phyloP scores from a whole-genome alignment of 1,140 invertebrate species.

The Drosophila rufa region DNA sequence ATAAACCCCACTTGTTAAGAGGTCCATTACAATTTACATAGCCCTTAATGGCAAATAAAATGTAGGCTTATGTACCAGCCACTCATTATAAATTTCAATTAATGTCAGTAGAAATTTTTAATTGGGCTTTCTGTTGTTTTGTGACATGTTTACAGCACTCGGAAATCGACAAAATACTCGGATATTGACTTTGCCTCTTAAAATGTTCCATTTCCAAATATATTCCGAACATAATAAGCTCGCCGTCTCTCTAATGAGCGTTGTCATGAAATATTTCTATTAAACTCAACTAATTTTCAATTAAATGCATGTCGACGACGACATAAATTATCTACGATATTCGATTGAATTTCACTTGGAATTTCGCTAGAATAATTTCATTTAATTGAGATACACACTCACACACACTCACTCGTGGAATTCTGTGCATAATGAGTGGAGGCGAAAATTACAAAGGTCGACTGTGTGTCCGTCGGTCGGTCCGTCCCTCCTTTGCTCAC shows the following conservation, averaged over 20 bases:
- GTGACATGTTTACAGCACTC: conserved; percentile 9
- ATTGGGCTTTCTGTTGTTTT: conserved; percentile 10
- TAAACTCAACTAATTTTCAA: conserved; percentile 26
- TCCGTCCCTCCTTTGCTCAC: not conserved
- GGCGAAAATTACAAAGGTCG: conserved; percentile 46
- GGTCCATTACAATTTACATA: conserved; percentile 1
- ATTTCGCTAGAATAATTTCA: conserved; percentile 49
- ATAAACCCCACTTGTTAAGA: conserved; percentile 10
- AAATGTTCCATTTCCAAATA: not conserved
- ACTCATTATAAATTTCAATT: conserved; percentile 17
- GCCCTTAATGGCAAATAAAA: conserved; percentile 17
- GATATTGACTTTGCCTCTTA: not conserved
- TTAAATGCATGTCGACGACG: conserved; percentile 12
- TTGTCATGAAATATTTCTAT: conserved; percentile 14
- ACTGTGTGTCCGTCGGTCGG: not conserved
- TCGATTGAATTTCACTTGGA: conserved; percentile 34
- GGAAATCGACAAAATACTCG: too few species aligned
- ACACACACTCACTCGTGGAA: conserved; percentile 8
- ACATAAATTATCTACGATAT: conserved; percentile 21
- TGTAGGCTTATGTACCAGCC: not conserved
- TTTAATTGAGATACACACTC: conserved; percentile 43
- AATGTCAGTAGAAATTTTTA: conserved; percentile 15
- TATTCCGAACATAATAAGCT: not conserved
- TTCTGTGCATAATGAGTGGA: conserved; percentile 50
- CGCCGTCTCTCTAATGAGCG: not conserved